These are phyloP conservation scores for Mayetiola destructor DNA, from an alignment of 2,888 invertebrate genomes.

Conservation along the genomic window DNA sequence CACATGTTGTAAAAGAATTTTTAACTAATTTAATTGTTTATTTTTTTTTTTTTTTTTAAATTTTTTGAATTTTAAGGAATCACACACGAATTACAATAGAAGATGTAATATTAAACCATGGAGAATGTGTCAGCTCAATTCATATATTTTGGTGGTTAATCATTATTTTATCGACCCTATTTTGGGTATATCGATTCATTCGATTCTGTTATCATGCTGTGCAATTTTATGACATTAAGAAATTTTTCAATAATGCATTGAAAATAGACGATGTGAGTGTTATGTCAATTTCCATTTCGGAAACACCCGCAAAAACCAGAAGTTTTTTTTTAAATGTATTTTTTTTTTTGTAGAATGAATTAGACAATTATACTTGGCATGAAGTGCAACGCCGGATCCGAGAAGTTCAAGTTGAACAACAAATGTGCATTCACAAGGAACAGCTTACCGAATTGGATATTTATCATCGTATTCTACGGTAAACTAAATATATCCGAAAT, in stretches of 20 bases:
- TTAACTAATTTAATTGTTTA: constrained; percentile 5
- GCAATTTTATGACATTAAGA: constrained; percentile 80
- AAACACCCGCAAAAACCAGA: neutral
- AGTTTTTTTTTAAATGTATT: constrained; percentile 9
- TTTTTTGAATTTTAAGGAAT: neutral
- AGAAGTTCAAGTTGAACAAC: constrained; percentile 83
- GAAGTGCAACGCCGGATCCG: constrained; percentile 75
- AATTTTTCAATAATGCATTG: constrained; percentile 78
- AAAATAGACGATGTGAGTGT: constrained; percentile 61
- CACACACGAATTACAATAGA: neutral
- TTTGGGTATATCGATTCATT: constrained; percentile 63
- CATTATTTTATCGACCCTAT: constrained; percentile 54
- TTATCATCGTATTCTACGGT: constrained; percentile 90
- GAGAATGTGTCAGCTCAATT: constrained; percentile 25
- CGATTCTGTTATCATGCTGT: constrained; percentile 68
- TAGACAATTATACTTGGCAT: constrained; percentile 88
- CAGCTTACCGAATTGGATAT: constrained; percentile 91
- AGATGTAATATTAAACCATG: neutral
- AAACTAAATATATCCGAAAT: constrained; percentile 19
- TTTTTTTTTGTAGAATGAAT: constrained; percentile 39
- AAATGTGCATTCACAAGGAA: constrained; percentile 94
- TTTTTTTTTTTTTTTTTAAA: neutral
- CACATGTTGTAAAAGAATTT: too few relatives aligned
- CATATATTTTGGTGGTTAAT: constrained; percentile 51
- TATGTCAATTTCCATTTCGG: neutral